Evolutionary conservation across 37 sponge, comb jelly and placozoan genomes (phyloP), one percentile per base, ranked within the genome.

Genomic region (Dysidea cf. avara): DNA sequence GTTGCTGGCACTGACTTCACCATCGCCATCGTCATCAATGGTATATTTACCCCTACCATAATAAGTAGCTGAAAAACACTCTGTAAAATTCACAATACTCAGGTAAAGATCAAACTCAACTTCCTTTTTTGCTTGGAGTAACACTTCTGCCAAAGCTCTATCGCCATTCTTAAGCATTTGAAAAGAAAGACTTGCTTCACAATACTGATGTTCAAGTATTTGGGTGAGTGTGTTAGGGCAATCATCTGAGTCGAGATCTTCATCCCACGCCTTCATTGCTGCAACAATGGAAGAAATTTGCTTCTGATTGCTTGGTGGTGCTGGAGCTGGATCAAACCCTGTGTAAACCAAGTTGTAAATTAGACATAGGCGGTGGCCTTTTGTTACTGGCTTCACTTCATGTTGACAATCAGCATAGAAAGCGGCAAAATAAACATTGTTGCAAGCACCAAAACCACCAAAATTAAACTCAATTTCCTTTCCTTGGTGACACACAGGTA

Each of bases 41-140:
- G n/a, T n/a, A n/a, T n/a, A n/a, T n/a, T n/a, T n/a, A n/a, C n/a
- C n/a, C n/a, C n/a, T n/a, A n/a, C n/a, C n/a, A n/a, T n/a, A n/a
- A n/a, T n/a, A n/a, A n/a, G n/a, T n/a, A n/a, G n/a, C n/a, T n/a
- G n/a, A n/a, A n/a, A n/a, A 57, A 24, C 18, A 39, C 61, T 73
- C 40, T 40, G 60, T 18, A n/a, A 16, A n/a, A 18, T 3, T 78
- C 50, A 71, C 3, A 7, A 35, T 55, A 5, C 56, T 28, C 0
- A 76, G 77, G 66, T 76, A 76, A 21, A 76, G 40, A 37, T 76
- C 66, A 63, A 76, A 76, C 2, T 51, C 38, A 4, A 35, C 66
- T 35, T 53, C 40, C 26, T n/a, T 31, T 14, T 25, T 32, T 36
- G 77, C 77, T 6, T 28, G 1, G 1, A 1, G 14, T 16, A 76